Evolutionary conservation across 2,113 vertebrate species (phyloP).

Genomic region (Xenotilapia caudafasciata): DNA sequence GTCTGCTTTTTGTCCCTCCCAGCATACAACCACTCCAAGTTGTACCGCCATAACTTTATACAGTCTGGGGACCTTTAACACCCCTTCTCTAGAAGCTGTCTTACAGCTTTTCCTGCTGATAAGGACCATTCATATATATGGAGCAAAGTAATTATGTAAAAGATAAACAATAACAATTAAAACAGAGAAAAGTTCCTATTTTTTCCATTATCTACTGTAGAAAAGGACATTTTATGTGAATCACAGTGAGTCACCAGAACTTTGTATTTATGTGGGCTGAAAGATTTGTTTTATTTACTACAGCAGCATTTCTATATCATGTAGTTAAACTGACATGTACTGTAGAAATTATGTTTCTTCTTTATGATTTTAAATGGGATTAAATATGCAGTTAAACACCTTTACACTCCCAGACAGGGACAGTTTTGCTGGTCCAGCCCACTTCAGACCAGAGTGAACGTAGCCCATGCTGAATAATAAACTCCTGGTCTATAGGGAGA

Average conservation of each 20-base stretch:
- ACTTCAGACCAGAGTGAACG: not conserved
- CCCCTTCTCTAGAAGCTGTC: not conserved
- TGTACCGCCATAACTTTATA: not conserved
- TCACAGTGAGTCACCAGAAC: not conserved
- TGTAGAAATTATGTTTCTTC: not conserved
- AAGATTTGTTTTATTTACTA: not conserved
- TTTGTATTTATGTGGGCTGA: not conserved
- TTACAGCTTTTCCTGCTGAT: not conserved
- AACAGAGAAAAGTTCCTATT: not conserved
- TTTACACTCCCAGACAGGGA: not conserved
- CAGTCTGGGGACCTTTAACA: not conserved
- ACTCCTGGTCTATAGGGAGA: not conserved
- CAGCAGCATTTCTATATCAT: not conserved
- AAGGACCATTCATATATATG: not conserved
- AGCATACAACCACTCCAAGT: fast-evolving
- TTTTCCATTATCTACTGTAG: not conserved
- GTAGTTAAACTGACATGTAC: not conserved
- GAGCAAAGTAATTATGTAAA: not conserved
- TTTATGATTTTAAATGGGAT: not conserved
- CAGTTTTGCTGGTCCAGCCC: not conserved
- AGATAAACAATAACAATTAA: not conserved
- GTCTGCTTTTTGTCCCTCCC: not conserved
- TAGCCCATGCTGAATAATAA: not conserved
- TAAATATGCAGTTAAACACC: not conserved
- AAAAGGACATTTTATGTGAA: not conserved